Evolutionary conservation across 2,888 invertebrate genomes (phyloP).

Genomic region (Sinodicranocentrus sp.): DNA sequence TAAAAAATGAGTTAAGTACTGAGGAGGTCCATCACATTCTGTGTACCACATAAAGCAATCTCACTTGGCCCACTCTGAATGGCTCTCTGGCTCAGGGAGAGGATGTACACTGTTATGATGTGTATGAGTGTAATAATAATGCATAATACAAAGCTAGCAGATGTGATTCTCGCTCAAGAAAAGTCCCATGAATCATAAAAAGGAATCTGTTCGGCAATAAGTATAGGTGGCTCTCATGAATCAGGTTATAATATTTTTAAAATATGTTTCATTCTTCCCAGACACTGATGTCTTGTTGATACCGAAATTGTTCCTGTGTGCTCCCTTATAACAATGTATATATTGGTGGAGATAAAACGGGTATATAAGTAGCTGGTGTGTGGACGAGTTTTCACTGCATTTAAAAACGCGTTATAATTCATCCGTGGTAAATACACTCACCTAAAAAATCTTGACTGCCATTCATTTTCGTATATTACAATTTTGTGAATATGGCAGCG

Average conservation of each 20-base stretch:
- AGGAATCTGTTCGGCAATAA: not conserved
- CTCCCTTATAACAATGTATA: not conserved
- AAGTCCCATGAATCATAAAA: conserved; percentile 51
- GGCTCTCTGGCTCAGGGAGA: not conserved
- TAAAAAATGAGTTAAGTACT: conserved; percentile 53
- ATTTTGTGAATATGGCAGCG: conserved; percentile 32
- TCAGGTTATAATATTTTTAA: conserved; percentile 56
- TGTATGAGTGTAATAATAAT: conserved; percentile 31
- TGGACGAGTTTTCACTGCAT: not conserved
- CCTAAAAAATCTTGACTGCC: conserved; percentile 14
- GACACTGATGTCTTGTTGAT: conserved; percentile 28
- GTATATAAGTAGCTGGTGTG: not conserved
- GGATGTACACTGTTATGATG: conserved; percentile 11
- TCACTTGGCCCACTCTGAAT: not conserved
- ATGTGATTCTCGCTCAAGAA: conserved; percentile 40
- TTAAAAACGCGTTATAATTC: conserved; percentile 45
- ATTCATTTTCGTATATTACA: conserved; percentile 10
- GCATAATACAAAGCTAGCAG: conserved; percentile 35
- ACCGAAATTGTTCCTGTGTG: conserved; percentile 10
- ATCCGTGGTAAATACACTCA: conserved; percentile 51
- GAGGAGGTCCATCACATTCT: conserved; percentile 47
- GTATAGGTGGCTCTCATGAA: conserved; percentile 49
- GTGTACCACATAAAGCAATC: not conserved
- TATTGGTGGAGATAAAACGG: not conserved
- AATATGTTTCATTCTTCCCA: conserved; percentile 41